These are phyloP conservation scores for Zalophus californianus DNA, from an alignment of 2,797 vertebrate genomes.

Conservation along the genomic window DNA sequence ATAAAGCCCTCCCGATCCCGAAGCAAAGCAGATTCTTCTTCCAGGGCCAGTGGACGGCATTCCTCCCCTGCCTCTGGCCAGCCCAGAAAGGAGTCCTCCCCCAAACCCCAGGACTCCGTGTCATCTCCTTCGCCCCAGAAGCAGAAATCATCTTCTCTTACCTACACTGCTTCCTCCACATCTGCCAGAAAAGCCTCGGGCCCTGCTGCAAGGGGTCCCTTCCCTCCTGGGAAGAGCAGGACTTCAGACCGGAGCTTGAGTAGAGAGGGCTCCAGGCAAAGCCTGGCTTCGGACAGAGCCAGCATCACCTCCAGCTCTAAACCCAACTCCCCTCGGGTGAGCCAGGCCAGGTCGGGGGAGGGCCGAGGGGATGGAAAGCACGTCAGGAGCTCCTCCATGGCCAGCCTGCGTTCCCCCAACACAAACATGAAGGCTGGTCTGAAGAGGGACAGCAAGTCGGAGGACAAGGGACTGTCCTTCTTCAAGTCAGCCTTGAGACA, in stretches of 20 bases:
- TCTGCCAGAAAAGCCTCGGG: conserved; percentile 88
- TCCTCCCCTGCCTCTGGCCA: conserved; percentile 89
- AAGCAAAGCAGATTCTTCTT: conserved; percentile 89
- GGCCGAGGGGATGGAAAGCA: conserved; percentile 88
- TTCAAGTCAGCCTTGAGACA: conserved; percentile 97
- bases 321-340: conserved; percentile 86
- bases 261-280: conserved; percentile 93
- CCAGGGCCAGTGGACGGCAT: conserved; percentile 88
- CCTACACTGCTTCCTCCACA: conserved; percentile 88
- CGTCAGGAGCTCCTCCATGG: conserved; percentile 95
- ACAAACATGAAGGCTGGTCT: conserved; percentile 87
- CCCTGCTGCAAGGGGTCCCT: conserved; percentile 82
- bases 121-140: conserved; percentile 88
- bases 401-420: conserved; percentile 94
- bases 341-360: conserved; percentile 87
- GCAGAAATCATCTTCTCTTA: conserved; percentile 88
- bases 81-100: conserved; percentile 89
- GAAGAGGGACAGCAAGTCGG: conserved; percentile 94
- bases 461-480: conserved; percentile 98
- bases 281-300: conserved; percentile 90
- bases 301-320: conserved; percentile 83
- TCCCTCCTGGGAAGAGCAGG: conserved; percentile 89
- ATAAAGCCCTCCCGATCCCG: conserved; percentile 91
- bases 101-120: conserved; percentile 79
- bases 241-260: conserved; percentile 93